These are phyloP conservation scores for Caenorhabditis inopinata DNA, from an alignment of 1,140 invertebrate genomes.

Conservation along the genomic window DNA sequence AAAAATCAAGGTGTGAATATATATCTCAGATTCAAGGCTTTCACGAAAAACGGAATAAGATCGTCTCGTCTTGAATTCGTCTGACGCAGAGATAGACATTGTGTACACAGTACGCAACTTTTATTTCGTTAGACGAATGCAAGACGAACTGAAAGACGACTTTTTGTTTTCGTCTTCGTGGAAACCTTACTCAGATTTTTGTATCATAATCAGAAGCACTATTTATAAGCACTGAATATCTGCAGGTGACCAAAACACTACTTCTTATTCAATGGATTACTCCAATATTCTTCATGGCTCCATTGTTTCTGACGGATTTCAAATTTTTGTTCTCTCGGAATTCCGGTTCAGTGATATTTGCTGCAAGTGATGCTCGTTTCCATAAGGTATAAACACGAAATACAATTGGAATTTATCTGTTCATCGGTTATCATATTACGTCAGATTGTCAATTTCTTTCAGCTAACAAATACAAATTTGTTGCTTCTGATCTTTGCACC, in stretches of 20 bases:
- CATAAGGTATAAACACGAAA: slow-evolving; percentile 13
- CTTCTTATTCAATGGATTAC: slow-evolving; percentile 49
- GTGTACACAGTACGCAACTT: too few species aligned
- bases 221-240: too few species aligned
- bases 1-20: too few species aligned
- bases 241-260: slow-evolving; percentile 39
- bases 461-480: slow-evolving; percentile 11
- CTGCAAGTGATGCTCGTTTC: slow-evolving; percentile 25
- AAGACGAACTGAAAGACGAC: too few species aligned
- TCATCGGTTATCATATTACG: neutral
- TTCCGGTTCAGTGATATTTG: slow-evolving; percentile 37
- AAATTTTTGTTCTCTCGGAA: slow-evolving; percentile 43
- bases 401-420: neutral
- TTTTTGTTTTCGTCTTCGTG: too few species aligned
- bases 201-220: too few species aligned
- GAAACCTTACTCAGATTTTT: too few species aligned
- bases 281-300: slow-evolving; percentile 45
- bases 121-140: too few species aligned
- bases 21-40: too few species aligned
- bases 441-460: slow-evolving; percentile 23
- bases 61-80: too few species aligned
- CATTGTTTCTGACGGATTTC: slow-evolving; percentile 44
- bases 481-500: slow-evolving; percentile 12
- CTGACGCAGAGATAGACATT: too few species aligned
- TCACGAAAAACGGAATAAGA: too few species aligned